Evolutionary conservation across 2,888 invertebrate genomes (phyloP).

Genomic region (Ditula angustiorana): DNA sequence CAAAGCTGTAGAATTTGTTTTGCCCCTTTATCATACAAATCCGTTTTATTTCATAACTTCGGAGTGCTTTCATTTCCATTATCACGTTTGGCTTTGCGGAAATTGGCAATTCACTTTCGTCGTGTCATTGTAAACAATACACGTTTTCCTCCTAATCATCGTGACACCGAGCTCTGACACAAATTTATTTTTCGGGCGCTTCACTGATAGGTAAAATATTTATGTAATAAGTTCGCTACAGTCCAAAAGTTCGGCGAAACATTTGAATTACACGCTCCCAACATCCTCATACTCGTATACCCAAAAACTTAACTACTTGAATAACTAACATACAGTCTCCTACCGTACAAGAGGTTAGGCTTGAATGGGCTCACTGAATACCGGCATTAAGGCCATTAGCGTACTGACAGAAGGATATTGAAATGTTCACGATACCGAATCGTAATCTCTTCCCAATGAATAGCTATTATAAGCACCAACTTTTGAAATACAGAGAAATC

Average conservation of each 20-base stretch:
- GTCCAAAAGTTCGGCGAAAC: neutral
- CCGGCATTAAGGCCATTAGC: conserved; percentile 26
- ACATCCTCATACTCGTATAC: neutral
- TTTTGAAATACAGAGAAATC: conserved; percentile 21
- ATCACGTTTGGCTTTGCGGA: conserved; percentile 36
- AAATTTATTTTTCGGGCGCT: neutral
- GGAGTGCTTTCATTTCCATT: conserved; percentile 33
- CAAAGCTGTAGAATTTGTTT: conserved; percentile 19
- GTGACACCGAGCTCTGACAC: neutral
- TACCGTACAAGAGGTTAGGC: neutral
- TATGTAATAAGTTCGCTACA: neutral
- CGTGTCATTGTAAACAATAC: conserved; percentile 33
- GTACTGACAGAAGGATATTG: conserved; percentile 1
- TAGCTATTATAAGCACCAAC: conserved; percentile 22
- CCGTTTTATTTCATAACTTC: conserved; percentile 30
- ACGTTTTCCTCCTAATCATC: conserved; percentile 22
- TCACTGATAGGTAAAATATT: too few relatives aligned
- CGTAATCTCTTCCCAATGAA: conserved; percentile 26
- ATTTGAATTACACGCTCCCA: neutral
- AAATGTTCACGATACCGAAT: conserved; percentile 16
- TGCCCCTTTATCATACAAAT: conserved; percentile 30
- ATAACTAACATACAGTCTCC: neutral
- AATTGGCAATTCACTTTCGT: conserved; percentile 37
- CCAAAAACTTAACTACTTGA: neutral
- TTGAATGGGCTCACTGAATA: conserved; percentile 13